Evolutionary conservation across 2,888 invertebrate species (phyloP).

Genomic region (Ormyrus nitidulus): DNA sequence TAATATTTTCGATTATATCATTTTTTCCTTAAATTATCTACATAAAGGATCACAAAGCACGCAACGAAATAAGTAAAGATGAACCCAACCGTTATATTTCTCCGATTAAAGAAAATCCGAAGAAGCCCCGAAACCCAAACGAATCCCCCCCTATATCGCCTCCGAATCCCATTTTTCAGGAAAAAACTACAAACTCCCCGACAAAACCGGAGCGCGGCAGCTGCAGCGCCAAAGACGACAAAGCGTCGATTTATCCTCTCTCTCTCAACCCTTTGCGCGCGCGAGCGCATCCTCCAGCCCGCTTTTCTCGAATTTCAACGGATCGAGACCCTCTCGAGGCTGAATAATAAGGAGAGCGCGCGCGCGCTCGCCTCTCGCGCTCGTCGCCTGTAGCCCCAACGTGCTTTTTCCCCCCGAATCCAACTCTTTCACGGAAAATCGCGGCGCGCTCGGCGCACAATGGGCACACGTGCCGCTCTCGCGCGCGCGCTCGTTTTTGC

Average conservation of each 20-base stretch:
- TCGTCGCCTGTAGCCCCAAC: background rate
- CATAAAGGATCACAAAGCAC: too few species aligned
- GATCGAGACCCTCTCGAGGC: background rate
- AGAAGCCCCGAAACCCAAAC: too few species aligned
- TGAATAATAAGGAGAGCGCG: background rate
- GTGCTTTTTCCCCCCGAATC: background rate
- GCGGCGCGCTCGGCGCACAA: background rate
- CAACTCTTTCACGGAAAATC: constrained; percentile 28
- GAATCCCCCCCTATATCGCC: too few species aligned
- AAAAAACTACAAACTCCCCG: background rate
- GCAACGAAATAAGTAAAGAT: too few species aligned
- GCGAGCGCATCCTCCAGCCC: background rate
- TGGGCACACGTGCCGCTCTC: background rate
- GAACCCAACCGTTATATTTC: too few species aligned
- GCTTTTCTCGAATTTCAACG: constrained; percentile 43
- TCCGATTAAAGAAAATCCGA: too few species aligned
- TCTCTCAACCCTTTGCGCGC: constrained; percentile 26
- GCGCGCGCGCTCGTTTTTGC: constrained; percentile 16
- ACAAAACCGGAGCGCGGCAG: constrained; percentile 5
- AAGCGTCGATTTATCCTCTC: background rate
- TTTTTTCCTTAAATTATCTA: too few species aligned
- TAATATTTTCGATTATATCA: too few species aligned
- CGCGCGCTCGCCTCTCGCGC: constrained; percentile 20
- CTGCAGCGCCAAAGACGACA: constrained; percentile 14
- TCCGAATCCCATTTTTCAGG: background rate